phyloP scores from a whole-genome alignment of 2,113 vertebrate genomes.

The Athene cunicularia region DNA sequence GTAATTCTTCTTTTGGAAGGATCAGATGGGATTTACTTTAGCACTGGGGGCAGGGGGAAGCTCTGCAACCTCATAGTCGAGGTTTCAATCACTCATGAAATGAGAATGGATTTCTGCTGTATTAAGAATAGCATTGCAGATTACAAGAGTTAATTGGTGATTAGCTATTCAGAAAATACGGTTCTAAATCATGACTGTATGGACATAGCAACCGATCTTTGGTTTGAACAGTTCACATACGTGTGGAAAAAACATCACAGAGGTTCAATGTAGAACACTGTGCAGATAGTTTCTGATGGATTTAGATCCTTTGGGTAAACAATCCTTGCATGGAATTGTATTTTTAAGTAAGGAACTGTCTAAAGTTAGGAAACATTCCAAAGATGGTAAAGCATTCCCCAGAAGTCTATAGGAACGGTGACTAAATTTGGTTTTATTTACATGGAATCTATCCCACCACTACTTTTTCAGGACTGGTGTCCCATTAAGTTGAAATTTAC shows the following conservation, averaged over 20 bases:
- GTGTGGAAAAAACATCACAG: accelerated
- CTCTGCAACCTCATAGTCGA: background rate
- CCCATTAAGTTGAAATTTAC: background rate
- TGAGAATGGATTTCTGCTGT: background rate
- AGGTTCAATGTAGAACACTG: background rate
- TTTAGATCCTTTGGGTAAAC: background rate
- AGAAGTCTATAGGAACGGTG: background rate
- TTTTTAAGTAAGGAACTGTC: background rate
- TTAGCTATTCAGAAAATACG: background rate
- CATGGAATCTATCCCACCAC: background rate
- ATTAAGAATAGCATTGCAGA: background rate
- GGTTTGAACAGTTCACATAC: background rate
- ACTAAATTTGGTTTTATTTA: background rate
- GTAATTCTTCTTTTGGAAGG: background rate
- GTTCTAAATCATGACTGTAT: background rate
- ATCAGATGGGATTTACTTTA: background rate
- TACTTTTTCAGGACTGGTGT: background rate
- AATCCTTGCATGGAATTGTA: background rate
- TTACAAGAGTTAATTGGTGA: background rate
- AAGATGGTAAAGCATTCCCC: background rate
- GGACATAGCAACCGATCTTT: background rate
- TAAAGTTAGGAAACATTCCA: background rate
- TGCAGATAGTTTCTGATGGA: background rate
- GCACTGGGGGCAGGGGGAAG: accelerated
- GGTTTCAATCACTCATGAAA: background rate